Evolutionary conservation across 2,797 vertebrate genomes (phyloP).

Genomic region (Sebastes diploproa): DNA sequence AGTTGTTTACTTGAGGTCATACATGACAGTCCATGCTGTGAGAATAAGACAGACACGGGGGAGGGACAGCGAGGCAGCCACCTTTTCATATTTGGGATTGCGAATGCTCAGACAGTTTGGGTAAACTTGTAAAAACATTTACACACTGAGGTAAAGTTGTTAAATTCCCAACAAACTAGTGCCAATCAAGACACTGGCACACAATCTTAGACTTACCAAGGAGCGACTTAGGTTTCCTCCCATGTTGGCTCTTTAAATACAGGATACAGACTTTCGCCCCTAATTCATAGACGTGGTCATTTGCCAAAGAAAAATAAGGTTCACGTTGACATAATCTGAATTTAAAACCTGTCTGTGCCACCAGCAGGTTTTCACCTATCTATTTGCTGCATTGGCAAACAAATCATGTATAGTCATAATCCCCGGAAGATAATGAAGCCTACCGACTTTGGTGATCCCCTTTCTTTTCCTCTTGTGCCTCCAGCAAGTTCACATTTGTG

Average conservation of each 20-base stretch:
- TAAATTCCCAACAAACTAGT: slow-evolving; percentile 53
- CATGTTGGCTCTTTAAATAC: slow-evolving; percentile 7
- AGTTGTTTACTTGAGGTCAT: slow-evolving; percentile 67
- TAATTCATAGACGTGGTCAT: neutral
- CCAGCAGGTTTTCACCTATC: neutral
- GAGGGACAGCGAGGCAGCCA: slow-evolving; percentile 46
- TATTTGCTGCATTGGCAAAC: neutral
- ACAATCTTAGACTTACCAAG: slow-evolving; percentile 7
- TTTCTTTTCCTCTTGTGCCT: too few species aligned
- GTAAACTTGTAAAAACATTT: slow-evolving; percentile 72
- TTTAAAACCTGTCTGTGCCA: neutral
- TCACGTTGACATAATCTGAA: slow-evolving; percentile 1
- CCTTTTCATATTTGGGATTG: slow-evolving; percentile 54
- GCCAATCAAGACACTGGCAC: slow-evolving; percentile 56
- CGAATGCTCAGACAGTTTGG: slow-evolving; percentile 60
- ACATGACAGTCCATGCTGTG: slow-evolving; percentile 41
- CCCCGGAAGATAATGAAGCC: neutral
- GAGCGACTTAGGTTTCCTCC: slow-evolving; percentile 15
- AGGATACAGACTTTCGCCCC: neutral
- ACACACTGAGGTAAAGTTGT: slow-evolving; percentile 59
- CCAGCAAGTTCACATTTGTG: too few species aligned
- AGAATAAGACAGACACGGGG: slow-evolving; percentile 40
- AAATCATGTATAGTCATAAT: neutral
- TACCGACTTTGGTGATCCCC: neutral
- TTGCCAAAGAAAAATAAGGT: slow-evolving; percentile 11